Percentiles rank a stretch among this genome's conserved stretches.
Evolutionary conservation across 2,113 vertebrate genomes (phyloP).

Genomic region (Cyanoliseus patagonus): DNA sequence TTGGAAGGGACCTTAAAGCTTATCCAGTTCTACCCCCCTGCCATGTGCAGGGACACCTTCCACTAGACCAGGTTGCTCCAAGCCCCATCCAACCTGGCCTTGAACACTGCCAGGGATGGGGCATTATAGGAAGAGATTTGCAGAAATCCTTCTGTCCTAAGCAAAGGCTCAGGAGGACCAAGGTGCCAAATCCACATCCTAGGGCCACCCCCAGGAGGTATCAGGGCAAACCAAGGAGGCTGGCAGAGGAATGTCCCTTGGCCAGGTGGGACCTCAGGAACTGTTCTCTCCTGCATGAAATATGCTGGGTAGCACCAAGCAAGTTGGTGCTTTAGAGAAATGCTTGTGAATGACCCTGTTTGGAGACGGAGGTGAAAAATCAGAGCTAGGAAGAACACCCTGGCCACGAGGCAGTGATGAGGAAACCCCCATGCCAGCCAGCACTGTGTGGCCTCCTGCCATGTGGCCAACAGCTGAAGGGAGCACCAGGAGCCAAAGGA

Average conservation of each 20-base stretch:
- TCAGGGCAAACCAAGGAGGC: background rate
- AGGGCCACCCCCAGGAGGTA: background rate
- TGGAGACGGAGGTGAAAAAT: background rate
- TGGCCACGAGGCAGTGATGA: background rate
- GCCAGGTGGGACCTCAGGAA: background rate
- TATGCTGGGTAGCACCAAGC: fast-evolving
- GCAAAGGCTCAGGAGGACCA: background rate
- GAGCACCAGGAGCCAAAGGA: background rate
- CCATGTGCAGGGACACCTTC: background rate
- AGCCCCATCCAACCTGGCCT: background rate
- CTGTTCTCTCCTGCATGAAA: background rate
- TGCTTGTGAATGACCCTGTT: background rate
- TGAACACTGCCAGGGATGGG: background rate
- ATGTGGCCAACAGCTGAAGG: background rate
- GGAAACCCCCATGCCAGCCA: background rate
- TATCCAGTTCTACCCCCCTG: background rate
- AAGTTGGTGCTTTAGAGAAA: background rate
- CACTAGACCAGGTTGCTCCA: background rate
- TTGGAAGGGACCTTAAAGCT: background rate
- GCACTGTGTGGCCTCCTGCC: background rate
- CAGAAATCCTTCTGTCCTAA: background rate
- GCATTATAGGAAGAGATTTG: background rate
- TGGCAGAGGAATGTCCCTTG: background rate
- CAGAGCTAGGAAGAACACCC: background rate
- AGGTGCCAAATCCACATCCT: background rate